Conservation (phyloP, 2,797 vertebrate genomes). For the Tenualosa ilisha region DNA sequence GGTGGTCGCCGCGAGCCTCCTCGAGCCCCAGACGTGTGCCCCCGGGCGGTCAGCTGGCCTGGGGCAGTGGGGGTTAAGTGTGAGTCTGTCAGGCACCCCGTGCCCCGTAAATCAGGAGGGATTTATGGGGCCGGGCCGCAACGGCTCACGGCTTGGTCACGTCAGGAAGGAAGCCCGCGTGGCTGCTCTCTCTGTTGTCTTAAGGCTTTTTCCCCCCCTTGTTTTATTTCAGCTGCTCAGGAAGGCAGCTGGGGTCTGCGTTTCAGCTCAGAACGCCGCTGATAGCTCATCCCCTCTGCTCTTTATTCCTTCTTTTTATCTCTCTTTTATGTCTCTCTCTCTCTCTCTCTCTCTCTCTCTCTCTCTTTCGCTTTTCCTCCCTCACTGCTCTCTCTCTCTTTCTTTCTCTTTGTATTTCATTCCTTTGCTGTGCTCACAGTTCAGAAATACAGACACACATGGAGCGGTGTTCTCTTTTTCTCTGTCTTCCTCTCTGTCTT, state of each 20-base stretch:
- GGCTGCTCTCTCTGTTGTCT: constrained; percentile 82
- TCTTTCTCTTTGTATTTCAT: constrained; percentile 26
- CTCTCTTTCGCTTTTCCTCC: not conserved
- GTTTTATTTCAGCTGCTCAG: constrained; percentile 81
- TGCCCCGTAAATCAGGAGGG: constrained; percentile 76
- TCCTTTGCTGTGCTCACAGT: constrained; percentile 17
- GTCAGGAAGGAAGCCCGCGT: constrained; percentile 84
- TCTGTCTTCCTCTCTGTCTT: constrained; percentile 42
- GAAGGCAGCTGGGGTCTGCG: constrained; percentile 87
- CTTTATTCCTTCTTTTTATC: constrained; percentile 68
- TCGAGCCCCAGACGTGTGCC: not conserved
- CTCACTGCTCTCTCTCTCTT: not conserved
- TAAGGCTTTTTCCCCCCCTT: constrained; percentile 78
- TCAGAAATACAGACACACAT: constrained; percentile 20
- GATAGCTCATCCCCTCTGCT: constrained; percentile 72
- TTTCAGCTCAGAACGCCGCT: constrained; percentile 78
- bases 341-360: too few species aligned
- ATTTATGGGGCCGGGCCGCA: constrained; percentile 73
- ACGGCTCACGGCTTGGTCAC: constrained; percentile 77
- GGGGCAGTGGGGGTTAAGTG: constrained; percentile 69
- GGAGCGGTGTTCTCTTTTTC: constrained; percentile 5
- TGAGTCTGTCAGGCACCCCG: constrained; percentile 64
- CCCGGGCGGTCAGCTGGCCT: constrained; percentile 22
- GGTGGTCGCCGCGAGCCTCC: not conserved
- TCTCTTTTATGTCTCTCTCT: constrained; percentile 56